Percentiles rank a stretch among this genome's conserved stretches.
These are phyloP conservation scores for Chloropsis hardwickii DNA, from an alignment of 2,113 vertebrate genomes.

Conservation along the genomic window DNA sequence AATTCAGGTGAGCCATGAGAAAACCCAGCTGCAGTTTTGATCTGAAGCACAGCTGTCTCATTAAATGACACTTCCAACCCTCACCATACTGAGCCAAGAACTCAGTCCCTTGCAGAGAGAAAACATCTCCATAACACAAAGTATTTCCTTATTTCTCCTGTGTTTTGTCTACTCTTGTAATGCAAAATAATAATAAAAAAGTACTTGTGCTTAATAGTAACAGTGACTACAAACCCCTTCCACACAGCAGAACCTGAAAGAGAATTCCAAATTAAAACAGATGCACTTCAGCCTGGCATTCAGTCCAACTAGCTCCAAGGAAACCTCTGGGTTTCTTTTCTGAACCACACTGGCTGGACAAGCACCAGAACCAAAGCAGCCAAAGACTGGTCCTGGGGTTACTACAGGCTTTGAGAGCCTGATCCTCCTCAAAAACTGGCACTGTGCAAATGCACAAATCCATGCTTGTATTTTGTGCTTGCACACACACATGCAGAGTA, in stretches of 20 bases:
- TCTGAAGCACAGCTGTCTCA: neutral
- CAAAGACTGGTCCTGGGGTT: neutral
- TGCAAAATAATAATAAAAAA: neutral
- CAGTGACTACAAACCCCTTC: neutral
- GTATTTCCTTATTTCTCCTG: neutral
- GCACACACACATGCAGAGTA: rapidly evolving
- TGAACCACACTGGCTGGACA: neutral
- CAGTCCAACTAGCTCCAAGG: neutral
- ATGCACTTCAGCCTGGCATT: neutral
- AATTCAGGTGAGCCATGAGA: neutral
- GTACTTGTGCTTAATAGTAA: neutral
- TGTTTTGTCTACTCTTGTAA: neutral
- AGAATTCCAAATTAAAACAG: neutral
- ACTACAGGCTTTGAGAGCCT: neutral
- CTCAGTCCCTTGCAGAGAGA: neutral
- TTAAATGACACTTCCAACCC: neutral
- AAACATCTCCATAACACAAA: neutral
- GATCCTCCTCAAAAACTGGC: neutral
- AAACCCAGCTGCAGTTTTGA: neutral
- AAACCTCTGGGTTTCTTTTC: neutral
- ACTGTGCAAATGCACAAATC: neutral
- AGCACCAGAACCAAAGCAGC: neutral
- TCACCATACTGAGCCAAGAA: neutral
- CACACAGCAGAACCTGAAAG: neutral
- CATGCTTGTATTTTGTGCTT: rapidly evolving